Percentiles rank a stretch among this genome's conserved stretches.
phyloP scores from a whole-genome alignment of 2,113 vertebrate genomes.

The Euleptes europaea region DNA sequence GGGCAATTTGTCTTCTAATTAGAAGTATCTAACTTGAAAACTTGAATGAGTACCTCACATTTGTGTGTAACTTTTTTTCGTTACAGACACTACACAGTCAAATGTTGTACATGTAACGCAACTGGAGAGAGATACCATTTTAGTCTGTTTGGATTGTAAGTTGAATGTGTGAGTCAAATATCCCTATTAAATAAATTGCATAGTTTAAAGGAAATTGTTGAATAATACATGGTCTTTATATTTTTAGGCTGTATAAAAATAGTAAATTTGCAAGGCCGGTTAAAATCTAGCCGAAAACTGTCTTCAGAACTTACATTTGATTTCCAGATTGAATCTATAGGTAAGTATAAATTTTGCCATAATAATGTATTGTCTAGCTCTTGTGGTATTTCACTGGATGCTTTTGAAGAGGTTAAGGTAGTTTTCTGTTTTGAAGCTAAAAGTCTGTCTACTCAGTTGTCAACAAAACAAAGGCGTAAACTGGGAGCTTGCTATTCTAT shows the following conservation, averaged over 20 bases:
- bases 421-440: too few species aligned
- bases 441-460: too few species aligned
- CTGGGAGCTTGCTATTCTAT: too few species aligned
- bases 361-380: neutral
- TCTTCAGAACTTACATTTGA: conserved; percentile 97
- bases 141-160: conserved; percentile 97
- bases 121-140: conserved; percentile 95
- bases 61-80: conserved; percentile 46
- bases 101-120: conserved; percentile 96
- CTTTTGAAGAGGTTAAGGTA: neutral
- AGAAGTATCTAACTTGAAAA: neutral
- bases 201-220: conserved; percentile 10
- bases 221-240: conserved; percentile 39
- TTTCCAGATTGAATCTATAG: conserved; percentile 97
- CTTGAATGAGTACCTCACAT: conserved; percentile 29
- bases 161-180: conserved; percentile 49
- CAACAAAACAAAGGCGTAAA: too few species aligned
- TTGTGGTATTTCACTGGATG: neutral
- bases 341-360: conserved; percentile 70
- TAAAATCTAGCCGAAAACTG: conserved; percentile 96
- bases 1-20: neutral
- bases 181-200: neutral
- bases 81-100: conserved; percentile 90
- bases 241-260: conserved; percentile 95
- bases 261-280: conserved; percentile 93